Conservation (phyloP, 2,888 invertebrate genomes). For the Adineta ricciae region DNA sequence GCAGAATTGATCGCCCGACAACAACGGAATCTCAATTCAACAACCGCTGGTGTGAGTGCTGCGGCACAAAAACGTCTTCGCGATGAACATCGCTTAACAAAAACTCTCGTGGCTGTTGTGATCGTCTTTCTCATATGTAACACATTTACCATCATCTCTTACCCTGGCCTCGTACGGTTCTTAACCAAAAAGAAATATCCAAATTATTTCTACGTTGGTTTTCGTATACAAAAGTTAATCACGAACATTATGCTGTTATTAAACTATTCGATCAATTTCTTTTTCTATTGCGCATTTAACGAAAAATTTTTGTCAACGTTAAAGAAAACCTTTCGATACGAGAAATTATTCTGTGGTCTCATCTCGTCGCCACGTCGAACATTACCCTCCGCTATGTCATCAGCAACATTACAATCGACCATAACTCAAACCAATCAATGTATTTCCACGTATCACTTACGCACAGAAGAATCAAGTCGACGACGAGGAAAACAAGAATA, state of each 20-base stretch:
- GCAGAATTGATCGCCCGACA: background rate
- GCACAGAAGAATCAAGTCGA: background rate
- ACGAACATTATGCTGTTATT: constrained; percentile 32
- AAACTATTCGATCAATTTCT: constrained; percentile 41
- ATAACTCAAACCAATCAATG: background rate
- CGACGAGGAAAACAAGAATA: background rate
- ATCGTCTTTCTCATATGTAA: constrained; percentile 25
- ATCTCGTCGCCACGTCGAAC: background rate
- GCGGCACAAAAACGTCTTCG: background rate
- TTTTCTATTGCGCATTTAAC: constrained; percentile 44
- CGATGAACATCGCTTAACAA: too few relatives aligned
- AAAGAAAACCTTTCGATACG: constrained; percentile 24
- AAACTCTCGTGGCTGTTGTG: too few relatives aligned
- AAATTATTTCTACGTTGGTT: constrained; percentile 13
- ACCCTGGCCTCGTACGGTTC: constrained; percentile 20
- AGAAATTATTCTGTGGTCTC: background rate
- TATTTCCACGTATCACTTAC: background rate
- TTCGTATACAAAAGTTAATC: constrained; percentile 30
- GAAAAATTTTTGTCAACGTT: constrained; percentile 35
- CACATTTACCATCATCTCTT: constrained; percentile 29
- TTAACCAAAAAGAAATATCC: constrained; percentile 14
- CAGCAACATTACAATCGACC: background rate
- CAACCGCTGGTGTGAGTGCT: background rate
- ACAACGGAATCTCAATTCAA: background rate
- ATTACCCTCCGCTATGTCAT: background rate